Percentiles rank a stretch among this genome's conserved stretches.
Evolutionary conservation across 1,140 invertebrate genomes (phyloP).

Genomic region (Araneus ventricosus): DNA sequence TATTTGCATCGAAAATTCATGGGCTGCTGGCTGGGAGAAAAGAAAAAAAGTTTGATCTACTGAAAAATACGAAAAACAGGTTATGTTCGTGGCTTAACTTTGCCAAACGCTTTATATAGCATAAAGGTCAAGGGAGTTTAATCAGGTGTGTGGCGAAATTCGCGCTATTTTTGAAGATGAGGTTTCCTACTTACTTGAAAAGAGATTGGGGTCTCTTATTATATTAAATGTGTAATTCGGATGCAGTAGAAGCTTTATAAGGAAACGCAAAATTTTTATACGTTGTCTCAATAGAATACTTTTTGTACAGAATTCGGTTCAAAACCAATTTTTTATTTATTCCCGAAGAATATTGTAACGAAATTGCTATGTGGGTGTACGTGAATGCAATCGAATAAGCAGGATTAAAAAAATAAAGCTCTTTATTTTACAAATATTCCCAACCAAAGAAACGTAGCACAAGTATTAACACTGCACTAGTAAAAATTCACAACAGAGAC

Average conservation of each 20-base stretch:
- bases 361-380: too few species aligned
- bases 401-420: too few species aligned
- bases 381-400: too few species aligned
- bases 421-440: too few species aligned
- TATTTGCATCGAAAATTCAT: constrained; percentile 52
- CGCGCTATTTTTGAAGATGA: not conserved
- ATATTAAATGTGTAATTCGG: not conserved
- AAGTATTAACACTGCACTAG: too few species aligned
- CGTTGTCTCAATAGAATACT: not conserved
- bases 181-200: not conserved
- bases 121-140: not conserved
- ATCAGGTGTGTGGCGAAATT: not conserved
- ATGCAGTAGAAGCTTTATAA: not conserved
- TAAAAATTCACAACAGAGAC: too few species aligned
- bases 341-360: too few species aligned
- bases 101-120: not conserved
- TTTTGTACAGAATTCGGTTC: too few species aligned
- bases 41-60: not conserved
- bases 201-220: not conserved
- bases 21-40: not conserved
- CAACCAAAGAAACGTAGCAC: too few species aligned
- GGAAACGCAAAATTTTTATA: not conserved
- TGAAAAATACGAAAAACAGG: not conserved
- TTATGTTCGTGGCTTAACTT: not conserved
- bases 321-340: not conserved